A percentile compares a stretch with the other conserved stretches of the same genome.
Evolutionary conservation across 2,113 vertebrate genomes (phyloP).

Genomic region (Bombycilla garrulus): DNA sequence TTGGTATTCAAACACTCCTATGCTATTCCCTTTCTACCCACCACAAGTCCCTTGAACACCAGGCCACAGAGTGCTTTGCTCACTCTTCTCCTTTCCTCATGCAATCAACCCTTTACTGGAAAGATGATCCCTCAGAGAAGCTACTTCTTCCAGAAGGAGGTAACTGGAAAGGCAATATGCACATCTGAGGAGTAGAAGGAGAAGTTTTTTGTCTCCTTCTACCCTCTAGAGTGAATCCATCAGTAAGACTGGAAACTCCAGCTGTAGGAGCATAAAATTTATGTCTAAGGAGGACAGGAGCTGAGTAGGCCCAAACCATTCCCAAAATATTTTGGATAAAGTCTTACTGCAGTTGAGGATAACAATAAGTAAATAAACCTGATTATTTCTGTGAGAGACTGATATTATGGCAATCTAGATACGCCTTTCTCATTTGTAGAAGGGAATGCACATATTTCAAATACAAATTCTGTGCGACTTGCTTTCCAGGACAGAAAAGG

Average conservation of each 20-base stretch:
- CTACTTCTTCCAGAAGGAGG: background rate
- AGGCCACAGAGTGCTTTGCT: background rate
- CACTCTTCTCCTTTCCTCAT: background rate
- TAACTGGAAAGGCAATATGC: background rate
- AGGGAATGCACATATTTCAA: background rate
- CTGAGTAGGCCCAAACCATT: background rate
- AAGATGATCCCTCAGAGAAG: background rate
- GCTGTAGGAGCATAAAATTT: background rate
- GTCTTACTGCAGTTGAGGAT: background rate
- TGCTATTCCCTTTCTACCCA: background rate
- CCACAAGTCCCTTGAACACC: background rate
- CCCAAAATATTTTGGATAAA: background rate
- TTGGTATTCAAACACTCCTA: background rate
- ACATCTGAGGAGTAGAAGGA: background rate
- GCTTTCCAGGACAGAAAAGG: background rate
- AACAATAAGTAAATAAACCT: background rate
- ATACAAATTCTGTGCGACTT: background rate
- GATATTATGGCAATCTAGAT: background rate
- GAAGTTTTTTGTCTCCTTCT: background rate
- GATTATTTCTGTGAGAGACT: background rate
- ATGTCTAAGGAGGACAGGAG: background rate
- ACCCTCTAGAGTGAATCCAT: background rate
- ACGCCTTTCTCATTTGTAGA: background rate
- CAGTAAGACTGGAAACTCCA: background rate
- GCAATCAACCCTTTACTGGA: background rate